Evolutionary conservation across 2,797 vertebrate genomes (phyloP), one percentile per base, ranked within the genome.

Genomic region (Thunnus albacares): DNA sequence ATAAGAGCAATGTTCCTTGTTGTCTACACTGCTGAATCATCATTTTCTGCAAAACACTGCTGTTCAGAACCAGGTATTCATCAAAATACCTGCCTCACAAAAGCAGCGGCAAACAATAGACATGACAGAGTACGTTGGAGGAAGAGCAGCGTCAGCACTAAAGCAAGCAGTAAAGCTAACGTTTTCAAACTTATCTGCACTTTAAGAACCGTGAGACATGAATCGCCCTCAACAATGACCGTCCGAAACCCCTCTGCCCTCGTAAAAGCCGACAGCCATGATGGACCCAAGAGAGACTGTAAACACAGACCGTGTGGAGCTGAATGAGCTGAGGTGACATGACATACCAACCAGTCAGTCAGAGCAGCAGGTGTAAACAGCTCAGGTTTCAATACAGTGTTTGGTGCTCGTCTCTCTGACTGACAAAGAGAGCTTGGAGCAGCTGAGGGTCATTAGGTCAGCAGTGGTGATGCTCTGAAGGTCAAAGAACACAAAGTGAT

Each of bases 1-100:
- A 84, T 78, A 47, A 75, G 61, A 69, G 43, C n/a, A 61, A n/a
- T 22, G 57, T 2, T 53, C 28, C 35, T 74, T 45, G 47, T 65
- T 71, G 51, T 87, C 22, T 59, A 13, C 3, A 3, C 33, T 41
- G 76, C 82, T 86, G 85, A 86, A 63, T 88, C 74, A 76, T 75
- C 65, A 59, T 22, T 43, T 45, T 80, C 20, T 55, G 38, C 18
- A 66, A 67, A 78, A 70, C 49, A 58, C 33, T 35, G 26, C 52
- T 47, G 35, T 63, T 83, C 22, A 55, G 65, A 60, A 64, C 15
- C 7, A 0, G 56, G 24, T 64, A 26, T 77, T 68, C 53, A 69
- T 82, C 33, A 55, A 60, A 80, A 70, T 35, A 71, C 24, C 45
- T 53, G 35, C n/a, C 14, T 71, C 43, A 45, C 35, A 61, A 75